phyloP scores from a whole-genome alignment of 2,113 vertebrate species.

The Pelecanus crispus region DNA sequence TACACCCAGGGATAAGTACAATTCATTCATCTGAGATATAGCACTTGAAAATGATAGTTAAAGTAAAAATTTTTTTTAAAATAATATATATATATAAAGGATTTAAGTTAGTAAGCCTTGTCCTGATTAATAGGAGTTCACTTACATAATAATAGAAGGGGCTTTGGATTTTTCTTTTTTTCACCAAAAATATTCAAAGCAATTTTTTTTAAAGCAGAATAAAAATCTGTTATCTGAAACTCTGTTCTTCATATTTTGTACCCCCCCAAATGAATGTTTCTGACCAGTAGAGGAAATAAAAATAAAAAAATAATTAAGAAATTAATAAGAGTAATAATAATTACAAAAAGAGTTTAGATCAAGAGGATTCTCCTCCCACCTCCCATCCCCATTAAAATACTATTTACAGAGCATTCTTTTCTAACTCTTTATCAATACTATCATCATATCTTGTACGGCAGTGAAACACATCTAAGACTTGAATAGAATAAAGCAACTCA shows the following conservation, averaged over 20 bases:
- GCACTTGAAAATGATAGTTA: not conserved
- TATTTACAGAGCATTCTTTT: constrained; percentile 7
- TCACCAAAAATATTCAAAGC: not conserved
- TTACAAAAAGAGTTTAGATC: not conserved
- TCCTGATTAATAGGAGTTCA: not conserved
- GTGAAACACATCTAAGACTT: not conserved
- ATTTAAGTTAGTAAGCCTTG: not conserved
- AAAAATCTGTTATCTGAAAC: not conserved
- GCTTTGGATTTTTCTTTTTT: not conserved
- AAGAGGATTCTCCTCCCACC: not conserved
- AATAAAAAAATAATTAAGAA: not conserved
- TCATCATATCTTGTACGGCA: not conserved
- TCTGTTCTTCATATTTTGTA: not conserved
- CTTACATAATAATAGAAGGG: not conserved
- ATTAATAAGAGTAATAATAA: not conserved
- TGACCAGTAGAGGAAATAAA: not conserved
- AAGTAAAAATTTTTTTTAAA: not conserved
- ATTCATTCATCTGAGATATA: not conserved
- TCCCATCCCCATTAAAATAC: not conserved
- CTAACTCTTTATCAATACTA: not conserved
- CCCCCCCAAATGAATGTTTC: not conserved
- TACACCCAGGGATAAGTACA: not conserved
- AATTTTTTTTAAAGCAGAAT: not conserved
- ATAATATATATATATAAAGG: not conserved
- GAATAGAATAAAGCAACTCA: not conserved